These are phyloP conservation scores for Atta colombica DNA, from an alignment of 1,140 invertebrate species.

Conservation along the genomic window DNA sequence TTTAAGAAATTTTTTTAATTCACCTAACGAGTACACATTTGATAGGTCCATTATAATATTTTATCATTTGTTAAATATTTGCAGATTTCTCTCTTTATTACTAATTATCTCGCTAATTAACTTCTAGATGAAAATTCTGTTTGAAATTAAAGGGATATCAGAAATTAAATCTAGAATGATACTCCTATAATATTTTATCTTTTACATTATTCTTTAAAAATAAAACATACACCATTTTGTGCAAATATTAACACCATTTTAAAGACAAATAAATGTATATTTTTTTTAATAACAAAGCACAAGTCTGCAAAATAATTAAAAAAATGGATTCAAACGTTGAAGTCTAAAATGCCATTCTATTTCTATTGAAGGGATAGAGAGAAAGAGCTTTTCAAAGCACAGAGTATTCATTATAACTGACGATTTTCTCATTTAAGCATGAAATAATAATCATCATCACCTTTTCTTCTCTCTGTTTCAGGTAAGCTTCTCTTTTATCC, in stretches of 20 bases:
- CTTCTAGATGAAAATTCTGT: background rate
- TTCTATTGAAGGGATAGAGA: background rate
- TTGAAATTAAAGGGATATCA: background rate
- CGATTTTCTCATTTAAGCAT: slow-evolving; percentile 46
- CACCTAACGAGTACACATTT: background rate
- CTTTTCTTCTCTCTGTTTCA: slow-evolving; percentile 59
- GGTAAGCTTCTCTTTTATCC: slow-evolving; percentile 59
- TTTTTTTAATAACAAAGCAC: background rate
- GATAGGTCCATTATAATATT: background rate
- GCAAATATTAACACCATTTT: slow-evolving; percentile 2
- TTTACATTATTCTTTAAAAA: slow-evolving; percentile 11
- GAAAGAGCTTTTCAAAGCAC: background rate
- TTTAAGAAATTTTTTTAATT: background rate
- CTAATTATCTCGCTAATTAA: slow-evolving; percentile 2
- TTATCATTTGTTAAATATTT: background rate
- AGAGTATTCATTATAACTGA: slow-evolving; percentile 26
- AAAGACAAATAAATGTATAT: background rate
- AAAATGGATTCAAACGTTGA: background rate
- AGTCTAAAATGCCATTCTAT: background rate
- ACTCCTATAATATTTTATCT: background rate
- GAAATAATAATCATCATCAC: slow-evolving; percentile 47
- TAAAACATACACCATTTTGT: background rate
- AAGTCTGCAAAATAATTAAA: background rate
- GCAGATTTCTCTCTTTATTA: background rate
- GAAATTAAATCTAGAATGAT: slow-evolving; percentile 9